Base-by-base conservation (phyloP, 2,113 vertebrate genomes). In the Geococcyx californianus region DNA sequence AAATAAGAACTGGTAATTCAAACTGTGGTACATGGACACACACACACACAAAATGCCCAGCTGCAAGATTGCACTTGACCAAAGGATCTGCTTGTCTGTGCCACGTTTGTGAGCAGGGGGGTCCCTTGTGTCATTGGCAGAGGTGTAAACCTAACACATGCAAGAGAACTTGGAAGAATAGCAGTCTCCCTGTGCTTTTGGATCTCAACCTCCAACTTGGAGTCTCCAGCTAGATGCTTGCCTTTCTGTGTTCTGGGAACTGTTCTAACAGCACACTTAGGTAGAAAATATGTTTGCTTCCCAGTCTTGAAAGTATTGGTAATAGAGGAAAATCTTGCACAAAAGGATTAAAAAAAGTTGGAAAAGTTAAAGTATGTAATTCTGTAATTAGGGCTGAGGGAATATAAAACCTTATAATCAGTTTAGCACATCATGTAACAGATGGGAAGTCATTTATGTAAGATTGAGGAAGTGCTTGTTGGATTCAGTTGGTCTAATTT, bases 391-490 rank as follows among this genome's bases (percentile, higher is more conserved):
- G 60, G 51, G 67, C 84, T 94, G 63, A 93, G 67, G 42, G 63
- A 89, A 78, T 83, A 63, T 75, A 85, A 93, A 92, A 92, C 31
- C 45, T 87, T 83, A 94, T 80, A 90, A 85, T 87, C 79, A 88
- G 74, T 94, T 96, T 95, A 94, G 44, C 78, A 94, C 56, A 93
- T 69, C 60, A 68, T 86, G 85, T 96, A 89, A 89, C 94, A 96
- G 91, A 94, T 94, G 87, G 93, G 45, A 90, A 96, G 67, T 86
- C 33, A 91, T 92, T 94, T 89, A 84, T 95, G 69, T 82, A 95
- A 95, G 96, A 94, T 85, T 89, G 96, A 90, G 70, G 79, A 93
- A 96, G 81, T 95, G 93, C 23, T 95, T 94, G 88, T 90, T 95
- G 62, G 54, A 94, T 96, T 97, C 58, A 91, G 52, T 60, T 92